Evolutionary conservation across 2,113 vertebrate species (phyloP).

Genomic region (Poeciliopsis turrubarensis): DNA sequence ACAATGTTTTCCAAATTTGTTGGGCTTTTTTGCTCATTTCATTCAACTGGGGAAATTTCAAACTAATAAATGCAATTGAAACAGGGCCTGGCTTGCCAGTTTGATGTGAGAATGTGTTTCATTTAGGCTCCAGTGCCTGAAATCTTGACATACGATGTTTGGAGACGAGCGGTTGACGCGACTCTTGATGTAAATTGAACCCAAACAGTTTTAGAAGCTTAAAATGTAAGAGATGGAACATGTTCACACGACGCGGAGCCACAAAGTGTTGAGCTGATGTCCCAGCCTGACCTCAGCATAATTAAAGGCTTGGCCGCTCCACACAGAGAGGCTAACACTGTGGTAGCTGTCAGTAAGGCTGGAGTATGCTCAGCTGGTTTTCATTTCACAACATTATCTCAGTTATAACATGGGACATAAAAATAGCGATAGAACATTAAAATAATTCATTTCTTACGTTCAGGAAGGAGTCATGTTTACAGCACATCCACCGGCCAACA

Average conservation of each 20-base stretch:
- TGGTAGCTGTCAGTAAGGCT: neutral
- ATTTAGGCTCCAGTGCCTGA: neutral
- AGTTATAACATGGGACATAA: neutral
- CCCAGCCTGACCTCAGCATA: conserved; percentile 18
- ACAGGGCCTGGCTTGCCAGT: neutral
- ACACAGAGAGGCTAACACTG: conserved; percentile 19
- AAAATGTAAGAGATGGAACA: neutral
- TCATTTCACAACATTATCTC: neutral
- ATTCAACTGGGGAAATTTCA: neutral
- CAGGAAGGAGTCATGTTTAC: neutral
- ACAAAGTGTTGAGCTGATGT: conserved; percentile 2
- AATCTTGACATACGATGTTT: neutral
- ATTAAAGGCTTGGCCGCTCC: conserved; percentile 24
- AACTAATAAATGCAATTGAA: neutral
- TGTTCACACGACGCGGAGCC: conserved; percentile 11
- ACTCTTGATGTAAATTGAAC: neutral
- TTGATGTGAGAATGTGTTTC: neutral
- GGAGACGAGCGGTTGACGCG: neutral
- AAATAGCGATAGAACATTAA: neutral
- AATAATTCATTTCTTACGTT: neutral
- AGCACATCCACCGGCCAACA: neutral
- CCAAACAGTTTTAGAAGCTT: conserved; percentile 1
- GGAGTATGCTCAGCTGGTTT: neutral
- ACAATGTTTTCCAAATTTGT: conserved; percentile 26
- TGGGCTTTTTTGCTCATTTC: conserved; percentile 23